Conservation (phyloP, 1,140 invertebrate species). For the Drosophila mojavensis region DNA sequence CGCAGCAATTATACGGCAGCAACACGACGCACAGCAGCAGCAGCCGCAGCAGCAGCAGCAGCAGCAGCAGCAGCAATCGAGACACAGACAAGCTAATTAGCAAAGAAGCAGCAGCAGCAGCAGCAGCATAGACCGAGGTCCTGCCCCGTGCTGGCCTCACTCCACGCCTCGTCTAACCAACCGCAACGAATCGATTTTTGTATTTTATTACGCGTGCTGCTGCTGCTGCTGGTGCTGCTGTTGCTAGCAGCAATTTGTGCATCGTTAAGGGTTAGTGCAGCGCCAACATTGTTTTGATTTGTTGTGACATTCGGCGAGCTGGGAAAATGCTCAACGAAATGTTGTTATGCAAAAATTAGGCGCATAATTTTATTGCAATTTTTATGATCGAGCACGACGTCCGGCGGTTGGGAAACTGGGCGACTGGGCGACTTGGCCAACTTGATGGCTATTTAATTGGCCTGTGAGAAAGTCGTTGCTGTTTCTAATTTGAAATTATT, state of each 20-base stretch:
- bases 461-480: slow-evolving; percentile 55
- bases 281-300: slow-evolving; percentile 65
- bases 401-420: slow-evolving; percentile 5
- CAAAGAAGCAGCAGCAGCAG: slow-evolving; percentile 42
- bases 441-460: slow-evolving; percentile 76
- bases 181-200: slow-evolving; percentile 73
- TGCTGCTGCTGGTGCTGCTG: slow-evolving; percentile 20
- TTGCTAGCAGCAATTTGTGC: slow-evolving; percentile 61
- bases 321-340: slow-evolving; percentile 51
- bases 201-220: slow-evolving; percentile 71
- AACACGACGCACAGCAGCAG: slow-evolving; percentile 52
- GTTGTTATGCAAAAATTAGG: slow-evolving; percentile 84
- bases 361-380: slow-evolving; percentile 84
- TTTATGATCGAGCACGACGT: slow-evolving; percentile 65
- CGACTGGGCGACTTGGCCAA: slow-evolving; percentile 24
- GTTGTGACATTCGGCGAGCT: slow-evolving; percentile 68
- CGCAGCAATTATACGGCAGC: slow-evolving; percentile 76
- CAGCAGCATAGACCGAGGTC: slow-evolving; percentile 6
- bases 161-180: slow-evolving; percentile 25
- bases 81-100: slow-evolving; percentile 76
- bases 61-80: slow-evolving; percentile 24
- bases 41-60: neutral
- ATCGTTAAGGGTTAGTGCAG: slow-evolving; percentile 71
- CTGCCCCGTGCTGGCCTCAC: slow-evolving; percentile 6
- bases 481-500: slow-evolving; percentile 56